Percentiles rank a stretch among this genome's conserved stretches.
Evolutionary conservation across 2,113 vertebrate genomes (phyloP).

Genomic region (Amphiprion percula): DNA sequence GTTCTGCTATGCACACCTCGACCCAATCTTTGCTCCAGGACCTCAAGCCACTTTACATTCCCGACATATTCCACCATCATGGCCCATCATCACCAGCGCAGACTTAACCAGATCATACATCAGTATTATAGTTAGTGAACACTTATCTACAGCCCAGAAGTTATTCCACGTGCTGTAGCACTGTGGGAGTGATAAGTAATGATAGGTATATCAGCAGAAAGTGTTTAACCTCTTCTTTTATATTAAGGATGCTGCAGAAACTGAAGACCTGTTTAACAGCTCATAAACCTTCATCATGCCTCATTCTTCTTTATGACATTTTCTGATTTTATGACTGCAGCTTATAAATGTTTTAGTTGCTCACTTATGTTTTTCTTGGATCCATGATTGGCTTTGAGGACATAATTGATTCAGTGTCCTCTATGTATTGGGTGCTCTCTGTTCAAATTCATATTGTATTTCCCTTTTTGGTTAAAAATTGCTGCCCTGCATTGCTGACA

Average conservation of each 20-base stretch:
- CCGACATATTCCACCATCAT: constrained; percentile 54
- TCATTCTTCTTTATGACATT: background rate
- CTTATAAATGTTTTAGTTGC: background rate
- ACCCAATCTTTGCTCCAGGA: constrained; percentile 24
- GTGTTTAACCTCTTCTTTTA: background rate
- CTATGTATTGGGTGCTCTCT: no score
- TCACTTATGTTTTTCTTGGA: no score
- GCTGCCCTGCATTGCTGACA: no score
- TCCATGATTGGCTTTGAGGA: no score
- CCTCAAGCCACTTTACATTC: constrained; percentile 73
- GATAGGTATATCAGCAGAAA: constrained; percentile 6
- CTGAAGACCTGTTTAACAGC: constrained; percentile 5
- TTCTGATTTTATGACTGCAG: background rate
- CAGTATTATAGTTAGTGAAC: background rate
- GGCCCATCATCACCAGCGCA: constrained; percentile 40
- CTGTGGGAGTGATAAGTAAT: background rate
- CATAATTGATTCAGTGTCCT: no score
- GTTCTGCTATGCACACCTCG: constrained; percentile 12
- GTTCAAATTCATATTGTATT: no score
- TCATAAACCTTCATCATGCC: background rate
- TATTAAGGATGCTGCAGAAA: constrained; percentile 3
- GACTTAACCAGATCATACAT: constrained; percentile 37
- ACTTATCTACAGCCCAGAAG: constrained; percentile 11
- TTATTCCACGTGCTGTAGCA: background rate
- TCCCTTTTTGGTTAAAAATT: no score